A percentile compares a stretch with the other conserved stretches of the same genome.
Evolutionary conservation across 2,888 invertebrate genomes (phyloP).

Genomic region (Ophion ellenae): DNA sequence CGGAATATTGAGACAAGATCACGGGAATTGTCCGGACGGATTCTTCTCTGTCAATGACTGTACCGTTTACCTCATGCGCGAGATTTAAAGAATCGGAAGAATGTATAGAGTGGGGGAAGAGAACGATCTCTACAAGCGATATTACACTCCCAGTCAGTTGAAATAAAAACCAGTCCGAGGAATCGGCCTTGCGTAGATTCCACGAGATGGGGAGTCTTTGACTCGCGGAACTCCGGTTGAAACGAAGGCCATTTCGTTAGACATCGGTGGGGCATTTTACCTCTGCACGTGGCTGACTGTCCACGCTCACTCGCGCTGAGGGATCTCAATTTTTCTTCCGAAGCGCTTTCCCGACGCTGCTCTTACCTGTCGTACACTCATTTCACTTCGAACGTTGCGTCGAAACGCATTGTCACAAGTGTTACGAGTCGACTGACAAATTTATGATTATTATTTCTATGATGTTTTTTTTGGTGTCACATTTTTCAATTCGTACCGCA

Average conservation of each 20-base stretch:
- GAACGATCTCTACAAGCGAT: constrained; percentile 18
- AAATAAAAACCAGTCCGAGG: constrained; percentile 58
- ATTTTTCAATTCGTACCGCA: neutral
- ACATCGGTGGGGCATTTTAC: constrained; percentile 32
- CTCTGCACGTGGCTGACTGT: constrained; percentile 48
- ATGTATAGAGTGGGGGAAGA: constrained; percentile 17
- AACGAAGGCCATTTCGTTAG: constrained; percentile 59
- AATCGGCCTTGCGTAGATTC: constrained; percentile 64
- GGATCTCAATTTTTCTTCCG: constrained; percentile 19
- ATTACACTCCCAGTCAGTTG: neutral
- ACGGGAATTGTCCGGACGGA: neutral
- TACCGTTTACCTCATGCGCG: constrained; percentile 1
- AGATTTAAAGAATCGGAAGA: constrained; percentile 47
- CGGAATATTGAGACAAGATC: neutral
- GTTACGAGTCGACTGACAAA: neutral
- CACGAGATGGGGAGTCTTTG: constrained; percentile 66
- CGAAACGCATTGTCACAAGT: neutral
- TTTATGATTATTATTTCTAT: neutral
- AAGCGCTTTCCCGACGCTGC: neutral
- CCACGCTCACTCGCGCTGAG: neutral
- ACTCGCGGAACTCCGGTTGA: constrained; percentile 63
- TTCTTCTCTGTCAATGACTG: constrained; percentile 6
- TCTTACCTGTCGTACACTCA: constrained; percentile 11
- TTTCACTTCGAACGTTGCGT: neutral
- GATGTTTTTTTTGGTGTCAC: neutral